A percentile compares a stretch with the other conserved stretches of the same genome.
These are phyloP conservation scores for Cryptus armator DNA, from an alignment of 2,888 invertebrate genomes.

Conservation along the genomic window DNA sequence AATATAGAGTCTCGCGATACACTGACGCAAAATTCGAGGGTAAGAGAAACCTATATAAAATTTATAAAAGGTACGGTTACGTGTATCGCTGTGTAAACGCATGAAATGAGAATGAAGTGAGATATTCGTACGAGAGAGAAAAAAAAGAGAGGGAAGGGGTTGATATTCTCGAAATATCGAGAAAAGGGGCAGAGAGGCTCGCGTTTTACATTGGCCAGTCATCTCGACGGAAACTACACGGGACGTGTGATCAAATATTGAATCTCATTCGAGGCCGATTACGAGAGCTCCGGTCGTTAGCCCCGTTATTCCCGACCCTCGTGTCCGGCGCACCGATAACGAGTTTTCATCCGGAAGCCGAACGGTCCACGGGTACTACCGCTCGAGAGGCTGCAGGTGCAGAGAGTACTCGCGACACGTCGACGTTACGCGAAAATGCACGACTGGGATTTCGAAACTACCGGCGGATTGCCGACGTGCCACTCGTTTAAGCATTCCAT, in stretches of 20 bases:
- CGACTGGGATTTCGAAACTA: conserved; percentile 16
- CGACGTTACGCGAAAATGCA: conserved; percentile 36
- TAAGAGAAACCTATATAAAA: neutral
- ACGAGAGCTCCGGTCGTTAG: conserved; percentile 54
- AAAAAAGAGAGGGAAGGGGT: neutral
- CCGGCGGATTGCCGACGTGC: neutral
- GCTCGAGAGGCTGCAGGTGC: conserved; percentile 25
- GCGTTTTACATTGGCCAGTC: conserved; percentile 33
- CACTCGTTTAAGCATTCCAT: conserved; percentile 7
- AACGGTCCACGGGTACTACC: conserved; percentile 31
- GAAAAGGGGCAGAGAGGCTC: neutral
- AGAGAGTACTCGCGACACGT: neutral
- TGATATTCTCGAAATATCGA: conserved; percentile 20
- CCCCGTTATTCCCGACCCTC: conserved; percentile 54
- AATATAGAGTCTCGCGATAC: neutral
- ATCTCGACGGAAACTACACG: conserved; percentile 37
- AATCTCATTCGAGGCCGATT: conserved; percentile 73
- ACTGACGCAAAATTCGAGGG: neutral
- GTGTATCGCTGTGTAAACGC: neutral
- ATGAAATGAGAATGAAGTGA: conserved; percentile 4
- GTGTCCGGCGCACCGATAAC: conserved; percentile 45
- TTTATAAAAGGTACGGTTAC: neutral
- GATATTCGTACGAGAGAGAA: neutral
- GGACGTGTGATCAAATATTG: conserved; percentile 75
- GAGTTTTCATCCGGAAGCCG: conserved; percentile 60